Evolutionary conservation across 2,113 vertebrate genomes (phyloP), one percentile per base, ranked within the genome.

Genomic region (Oryzias javanicus): DNA sequence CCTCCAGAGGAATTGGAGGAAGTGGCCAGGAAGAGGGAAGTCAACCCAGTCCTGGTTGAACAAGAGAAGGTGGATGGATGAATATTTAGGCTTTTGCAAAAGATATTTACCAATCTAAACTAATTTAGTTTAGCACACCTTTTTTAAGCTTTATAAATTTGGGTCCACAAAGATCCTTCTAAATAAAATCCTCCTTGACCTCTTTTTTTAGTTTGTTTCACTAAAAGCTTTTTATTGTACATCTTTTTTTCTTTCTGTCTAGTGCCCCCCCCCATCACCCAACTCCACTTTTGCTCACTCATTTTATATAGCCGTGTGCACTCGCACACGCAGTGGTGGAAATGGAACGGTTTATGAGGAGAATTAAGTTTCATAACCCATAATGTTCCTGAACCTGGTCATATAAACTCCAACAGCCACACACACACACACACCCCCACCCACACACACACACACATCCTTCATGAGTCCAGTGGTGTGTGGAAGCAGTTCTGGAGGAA

Each of bases 281-380:
- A 27, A 10, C 18, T 42, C 15, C 29, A 4, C 17, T n/a, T n/a
- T 15, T 12, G 7, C 24, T 46, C 50, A 17, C 8, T 51, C 19
- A 0, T 22, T 49, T 18, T 14, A 49, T 78, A 56, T 29, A 69
- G 63, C 48, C 61, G 4, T 64, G 55, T 51, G 52, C 35, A 42
- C 76, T 70, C 53, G 18, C 52, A 20, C 69, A 60, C 50, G 59
- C 61, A 68, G 60, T 29, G 42, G 60, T 84, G 78, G 64, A 85
- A 85, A 86, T 78, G 79, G 75, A 49, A 64, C 45, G 24, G 22
- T 85, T 86, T 79, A 86, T 35, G 76, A 76, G 76, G 50, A 74
- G 76, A 63, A 48, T 88, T 82, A 80, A 66, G 64, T 83, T 85
- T 86, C 80, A 88, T 82, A 80, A 81, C 68, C 72, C 72, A 67